These are phyloP conservation scores for Drosophila pseudotakahashii DNA, from an alignment of 2,888 invertebrate species.

Conservation along the genomic window DNA sequence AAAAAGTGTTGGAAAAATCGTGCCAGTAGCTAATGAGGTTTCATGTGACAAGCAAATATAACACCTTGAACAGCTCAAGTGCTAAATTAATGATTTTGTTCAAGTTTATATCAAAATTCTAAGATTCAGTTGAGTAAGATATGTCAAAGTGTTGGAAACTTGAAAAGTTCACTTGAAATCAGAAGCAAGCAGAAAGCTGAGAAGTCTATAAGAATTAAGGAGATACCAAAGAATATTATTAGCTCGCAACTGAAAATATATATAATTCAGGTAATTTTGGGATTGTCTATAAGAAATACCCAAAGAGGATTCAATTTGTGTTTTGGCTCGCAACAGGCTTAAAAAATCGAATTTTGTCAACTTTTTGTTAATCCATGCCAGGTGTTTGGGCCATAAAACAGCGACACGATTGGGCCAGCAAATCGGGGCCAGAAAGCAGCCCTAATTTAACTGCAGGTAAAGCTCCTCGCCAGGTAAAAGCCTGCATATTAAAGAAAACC, in stretches of 20 bases:
- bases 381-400: constrained; percentile 33
- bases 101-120: not conserved
- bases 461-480: constrained; percentile 21
- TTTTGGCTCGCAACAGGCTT: constrained; percentile 9
- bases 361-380: constrained; percentile 29
- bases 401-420: not conserved
- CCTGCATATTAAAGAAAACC: not conserved
- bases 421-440: constrained; percentile 3
- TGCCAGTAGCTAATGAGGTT: too few species aligned
- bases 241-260: not conserved
- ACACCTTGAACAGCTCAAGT: too few species aligned
- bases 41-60: too few species aligned
- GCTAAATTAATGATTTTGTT: too few species aligned
- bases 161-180: not conserved
- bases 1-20: too few species aligned
- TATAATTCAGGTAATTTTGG: constrained; percentile 10
- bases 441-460: constrained; percentile 17
- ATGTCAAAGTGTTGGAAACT: not conserved
- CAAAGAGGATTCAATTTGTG: constrained; percentile 5
- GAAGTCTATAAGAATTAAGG: not conserved
- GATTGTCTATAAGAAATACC: constrained; percentile 17
- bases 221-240: too few species aligned
- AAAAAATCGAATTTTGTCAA: constrained; percentile 17
- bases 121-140: not conserved
- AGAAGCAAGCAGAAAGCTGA: not conserved